Percentiles rank a stretch among this genome's conserved stretches.
These are phyloP conservation scores for Eutrigla gurnardus DNA, from an alignment of 2,797 vertebrate species.

Conservation along the genomic window DNA sequence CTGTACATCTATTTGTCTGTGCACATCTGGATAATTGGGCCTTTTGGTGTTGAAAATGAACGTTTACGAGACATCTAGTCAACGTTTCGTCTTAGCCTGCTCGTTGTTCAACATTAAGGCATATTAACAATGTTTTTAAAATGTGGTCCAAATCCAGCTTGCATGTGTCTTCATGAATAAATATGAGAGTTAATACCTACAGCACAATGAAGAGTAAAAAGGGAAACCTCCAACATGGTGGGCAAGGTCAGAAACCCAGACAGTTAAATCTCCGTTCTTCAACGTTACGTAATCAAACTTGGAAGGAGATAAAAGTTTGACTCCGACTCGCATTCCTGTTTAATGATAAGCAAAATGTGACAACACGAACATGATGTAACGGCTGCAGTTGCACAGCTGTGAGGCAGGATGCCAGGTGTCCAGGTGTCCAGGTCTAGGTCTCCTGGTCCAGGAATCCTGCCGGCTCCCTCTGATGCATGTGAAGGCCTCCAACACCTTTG, in stretches of 20 bases:
- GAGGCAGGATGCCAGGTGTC: constrained; percentile 65
- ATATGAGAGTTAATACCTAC: not conserved
- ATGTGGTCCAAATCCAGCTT: too few species aligned
- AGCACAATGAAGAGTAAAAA: constrained; percentile 18
- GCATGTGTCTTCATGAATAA: too few species aligned
- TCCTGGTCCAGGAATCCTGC: constrained; percentile 39
- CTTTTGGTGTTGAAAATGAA: too few species aligned
- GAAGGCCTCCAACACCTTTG: constrained; percentile 70
- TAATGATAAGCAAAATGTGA: constrained; percentile 37
- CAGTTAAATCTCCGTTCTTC: not conserved
- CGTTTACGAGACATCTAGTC: too few species aligned
- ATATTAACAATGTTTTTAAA: too few species aligned
- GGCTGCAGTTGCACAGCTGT: constrained; percentile 47
- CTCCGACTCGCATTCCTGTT: constrained; percentile 24
- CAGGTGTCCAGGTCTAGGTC: not conserved
- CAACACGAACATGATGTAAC: constrained; percentile 28
- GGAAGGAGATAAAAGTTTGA: constrained; percentile 20
- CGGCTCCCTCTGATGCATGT: constrained; percentile 40
- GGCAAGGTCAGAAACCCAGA: not conserved
- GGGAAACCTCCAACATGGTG: constrained; percentile 9
- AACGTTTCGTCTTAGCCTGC: too few species aligned
- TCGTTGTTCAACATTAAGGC: too few species aligned
- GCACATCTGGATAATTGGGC: too few species aligned
- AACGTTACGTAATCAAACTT: constrained; percentile 32
- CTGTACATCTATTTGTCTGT: too few species aligned